Conservation (phyloP, 2,797 vertebrate genomes). For the Coracias cyanogaster region DNA sequence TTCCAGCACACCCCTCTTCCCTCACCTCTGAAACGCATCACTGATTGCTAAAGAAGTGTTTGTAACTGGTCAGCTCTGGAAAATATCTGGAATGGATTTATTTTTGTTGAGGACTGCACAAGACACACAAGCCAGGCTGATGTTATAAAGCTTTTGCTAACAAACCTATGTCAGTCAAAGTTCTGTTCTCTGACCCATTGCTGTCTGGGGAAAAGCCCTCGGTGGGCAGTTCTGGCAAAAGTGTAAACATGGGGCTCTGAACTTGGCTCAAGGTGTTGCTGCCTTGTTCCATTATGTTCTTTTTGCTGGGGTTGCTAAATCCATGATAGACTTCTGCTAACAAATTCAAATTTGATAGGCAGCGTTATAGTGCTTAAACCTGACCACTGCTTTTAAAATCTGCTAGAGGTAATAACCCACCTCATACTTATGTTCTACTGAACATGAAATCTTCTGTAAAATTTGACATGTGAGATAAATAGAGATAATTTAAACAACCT, state of each 20-base stretch:
- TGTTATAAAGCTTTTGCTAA: not conserved
- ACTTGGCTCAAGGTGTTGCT: not conserved
- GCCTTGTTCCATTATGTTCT: not conserved
- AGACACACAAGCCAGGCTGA: not conserved
- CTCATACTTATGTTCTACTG: not conserved
- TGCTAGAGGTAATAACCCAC: not conserved
- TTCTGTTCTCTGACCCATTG: not conserved
- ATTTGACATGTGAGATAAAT: conserved; percentile 3
- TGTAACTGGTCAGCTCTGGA: not conserved
- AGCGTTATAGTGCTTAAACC: not conserved
- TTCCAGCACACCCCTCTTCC: not conserved
- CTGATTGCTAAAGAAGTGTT: not conserved
- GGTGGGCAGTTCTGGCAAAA: not conserved
- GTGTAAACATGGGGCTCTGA: not conserved
- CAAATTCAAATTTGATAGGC: not conserved
- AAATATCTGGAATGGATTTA: not conserved
- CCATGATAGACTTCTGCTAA: not conserved
- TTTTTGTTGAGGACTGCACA: not conserved
- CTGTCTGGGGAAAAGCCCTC: not conserved
- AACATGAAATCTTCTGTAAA: not conserved
- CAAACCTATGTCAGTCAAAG: not conserved
- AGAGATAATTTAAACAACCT: conserved; percentile 10
- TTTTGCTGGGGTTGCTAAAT: not conserved
- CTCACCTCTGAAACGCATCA: not conserved
- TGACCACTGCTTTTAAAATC: conserved; percentile 9